phyloP scores from a whole-genome alignment of 2,797 vertebrate species.

The Rhincodon typus region DNA sequence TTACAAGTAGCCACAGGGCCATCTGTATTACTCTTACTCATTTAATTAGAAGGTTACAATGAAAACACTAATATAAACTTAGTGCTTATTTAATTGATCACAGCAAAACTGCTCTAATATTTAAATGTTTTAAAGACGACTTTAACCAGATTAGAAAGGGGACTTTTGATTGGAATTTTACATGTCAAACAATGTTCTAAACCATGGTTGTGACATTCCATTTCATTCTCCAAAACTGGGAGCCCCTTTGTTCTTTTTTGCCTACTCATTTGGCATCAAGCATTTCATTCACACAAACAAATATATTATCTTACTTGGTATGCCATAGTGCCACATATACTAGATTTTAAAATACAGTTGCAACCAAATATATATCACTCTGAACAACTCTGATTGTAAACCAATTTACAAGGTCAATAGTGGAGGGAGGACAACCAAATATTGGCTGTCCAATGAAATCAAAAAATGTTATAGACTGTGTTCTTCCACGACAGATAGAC shows the following conservation, averaged over 20 bases:
- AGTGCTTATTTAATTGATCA: neutral
- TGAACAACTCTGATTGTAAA: neutral
- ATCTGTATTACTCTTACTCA: neutral
- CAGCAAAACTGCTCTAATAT: neutral
- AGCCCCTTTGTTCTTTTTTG: neutral
- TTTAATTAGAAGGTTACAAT: neutral
- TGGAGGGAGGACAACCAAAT: neutral
- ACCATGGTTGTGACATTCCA: neutral
- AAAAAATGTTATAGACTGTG: neutral
- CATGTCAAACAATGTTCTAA: neutral
- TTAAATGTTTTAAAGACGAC: neutral
- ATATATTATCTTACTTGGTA: neutral
- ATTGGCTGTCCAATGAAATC: neutral
- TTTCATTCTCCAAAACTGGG: neutral
- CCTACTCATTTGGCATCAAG: neutral
- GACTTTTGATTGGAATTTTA: neutral
- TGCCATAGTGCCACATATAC: neutral
- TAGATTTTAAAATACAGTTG: neutral
- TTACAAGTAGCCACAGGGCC: neutral
- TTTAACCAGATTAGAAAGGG: neutral
- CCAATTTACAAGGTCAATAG: neutral
- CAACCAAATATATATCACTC: neutral
- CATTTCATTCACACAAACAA: neutral
- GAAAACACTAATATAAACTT: neutral
- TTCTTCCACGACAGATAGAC: neutral